Evolutionary conservation across 2,888 invertebrate species (phyloP), one percentile per base, ranked within the genome.

Genomic region (Ennomos erosarius): DNA sequence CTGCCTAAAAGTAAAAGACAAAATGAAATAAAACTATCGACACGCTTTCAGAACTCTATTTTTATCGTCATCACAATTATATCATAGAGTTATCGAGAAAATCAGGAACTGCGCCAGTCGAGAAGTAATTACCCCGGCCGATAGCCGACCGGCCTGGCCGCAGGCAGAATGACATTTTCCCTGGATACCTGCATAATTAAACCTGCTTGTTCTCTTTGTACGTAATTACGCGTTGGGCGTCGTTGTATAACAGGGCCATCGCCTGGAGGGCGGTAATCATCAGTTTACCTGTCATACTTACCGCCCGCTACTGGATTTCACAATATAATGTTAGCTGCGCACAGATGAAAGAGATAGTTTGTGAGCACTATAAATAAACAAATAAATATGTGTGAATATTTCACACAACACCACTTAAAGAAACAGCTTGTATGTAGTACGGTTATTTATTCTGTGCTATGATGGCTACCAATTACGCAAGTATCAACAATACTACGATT

Each of bases 241-340:
- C 58, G 54, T 55, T 39, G 51, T 69, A 64, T 67, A 62, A 72
- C n/a, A 72, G 68, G 69, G 54, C 63, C 56, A 60, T 61, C 55
- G 72, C 75, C 76, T 62, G 62, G 52, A 65, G 72, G 79, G 79
- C 69, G 61, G 65, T 69, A 83, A 84, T 83, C 78, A 79, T 70
- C 68, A 62, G 71, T 69, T 75, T 68, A 67, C 70, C 66, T 73
- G 75, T 73, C 73, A 73, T 70, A 70, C 70, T 72, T 71, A 52
- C 64, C 53, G 59, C 57, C 51, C 43, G 78, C 81, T 81, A 78
- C 82, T 73, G 76, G 71, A 64, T 67, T 62, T 60, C 52, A 48
- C 39, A 60, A 62, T 38, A 40, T 48, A 46, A 49, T 48, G 16
- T 33, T 52, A 12, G 54, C 48, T 52, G 6, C 38, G 51, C 51